Conservation (phyloP, 2,797 vertebrate species). For the Halcyon badia region DNA sequence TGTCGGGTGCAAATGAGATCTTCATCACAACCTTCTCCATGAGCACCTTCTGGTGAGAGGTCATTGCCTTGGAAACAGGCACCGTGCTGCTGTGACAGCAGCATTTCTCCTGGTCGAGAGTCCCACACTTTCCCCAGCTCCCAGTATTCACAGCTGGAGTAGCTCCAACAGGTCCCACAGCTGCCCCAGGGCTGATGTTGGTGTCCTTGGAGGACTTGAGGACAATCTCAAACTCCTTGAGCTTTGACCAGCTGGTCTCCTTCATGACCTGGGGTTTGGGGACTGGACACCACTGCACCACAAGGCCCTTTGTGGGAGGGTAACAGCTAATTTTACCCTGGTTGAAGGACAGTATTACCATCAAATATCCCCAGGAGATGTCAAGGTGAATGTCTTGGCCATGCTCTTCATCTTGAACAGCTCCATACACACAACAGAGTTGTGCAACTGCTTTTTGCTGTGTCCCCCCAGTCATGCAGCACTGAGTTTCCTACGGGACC, state of each 20-base stretch:
- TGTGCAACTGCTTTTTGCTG: rapidly evolving
- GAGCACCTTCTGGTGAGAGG: not conserved
- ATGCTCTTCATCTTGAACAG: not conserved
- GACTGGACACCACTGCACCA: too few relatives aligned
- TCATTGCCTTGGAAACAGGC: not conserved
- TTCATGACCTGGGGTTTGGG: not conserved
- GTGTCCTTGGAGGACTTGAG: not conserved
- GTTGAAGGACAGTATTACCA: not conserved
- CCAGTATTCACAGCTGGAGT: not conserved
- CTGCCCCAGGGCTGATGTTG: not conserved
- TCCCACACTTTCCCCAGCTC: rapidly evolving
- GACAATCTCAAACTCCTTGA: not conserved
- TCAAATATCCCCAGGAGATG: not conserved
- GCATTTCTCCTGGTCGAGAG: not conserved
- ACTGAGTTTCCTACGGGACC: not conserved
- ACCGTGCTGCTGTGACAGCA: not conserved
- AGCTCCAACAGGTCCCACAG: too few relatives aligned
- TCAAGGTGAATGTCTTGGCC: not conserved
- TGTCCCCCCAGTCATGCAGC: rapidly evolving
- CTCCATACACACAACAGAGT: rapidly evolving
- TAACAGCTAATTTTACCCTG: not conserved
- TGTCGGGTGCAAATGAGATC: not conserved
- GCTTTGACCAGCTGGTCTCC: not conserved
- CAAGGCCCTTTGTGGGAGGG: not conserved
- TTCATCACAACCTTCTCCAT: not conserved